phyloP scores from a whole-genome alignment of 92 coral and sea anemone genomes.

The Blastomussa wellsi region DNA sequence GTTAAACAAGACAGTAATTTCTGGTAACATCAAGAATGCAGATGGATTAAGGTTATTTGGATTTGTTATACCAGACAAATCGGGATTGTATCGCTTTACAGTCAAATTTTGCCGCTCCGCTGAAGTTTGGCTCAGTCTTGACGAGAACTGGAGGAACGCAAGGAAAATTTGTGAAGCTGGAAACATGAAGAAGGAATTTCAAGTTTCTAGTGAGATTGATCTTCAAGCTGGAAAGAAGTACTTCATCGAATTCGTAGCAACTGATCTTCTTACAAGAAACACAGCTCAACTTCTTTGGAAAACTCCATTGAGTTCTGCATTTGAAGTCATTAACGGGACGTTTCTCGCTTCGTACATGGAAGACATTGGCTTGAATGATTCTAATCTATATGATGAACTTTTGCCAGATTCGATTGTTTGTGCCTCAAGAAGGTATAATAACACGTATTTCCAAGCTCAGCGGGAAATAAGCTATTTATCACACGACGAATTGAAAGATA shows the following conservation, averaged over 20 bases:
- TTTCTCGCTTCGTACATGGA: background rate
- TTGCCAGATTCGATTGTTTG: constrained; percentile 31
- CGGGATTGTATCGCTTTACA: constrained; percentile 51
- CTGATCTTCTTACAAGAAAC: constrained; percentile 5
- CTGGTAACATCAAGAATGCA: background rate
- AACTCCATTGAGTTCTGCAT: constrained; percentile 35
- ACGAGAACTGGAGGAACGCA: constrained; percentile 4
- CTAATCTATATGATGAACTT: background rate
- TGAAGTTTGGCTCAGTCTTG: constrained; percentile 46
- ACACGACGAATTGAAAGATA: constrained; percentile 44
- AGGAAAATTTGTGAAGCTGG: constrained; percentile 28
- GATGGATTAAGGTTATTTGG: constrained; percentile 47
- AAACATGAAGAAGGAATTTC: background rate
- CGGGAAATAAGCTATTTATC: constrained; percentile 30
- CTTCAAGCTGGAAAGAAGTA: constrained; percentile 36
- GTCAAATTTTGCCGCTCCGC: constrained; percentile 27
- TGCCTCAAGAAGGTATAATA: constrained; percentile 9
- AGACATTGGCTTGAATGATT: background rate
- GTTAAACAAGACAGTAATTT: background rate
- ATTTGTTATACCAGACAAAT: constrained; percentile 41
- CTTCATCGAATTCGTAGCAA: constrained; percentile 48
- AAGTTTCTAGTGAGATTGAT: constrained; percentile 1
- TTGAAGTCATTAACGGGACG: constrained; percentile 19
- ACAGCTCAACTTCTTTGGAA: constrained; percentile 50
- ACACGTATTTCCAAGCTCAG: background rate